Evolutionary conservation across 2,113 vertebrate species (phyloP), one percentile per base, ranked within the genome.

Genomic region (Dinomys branickii): DNA sequence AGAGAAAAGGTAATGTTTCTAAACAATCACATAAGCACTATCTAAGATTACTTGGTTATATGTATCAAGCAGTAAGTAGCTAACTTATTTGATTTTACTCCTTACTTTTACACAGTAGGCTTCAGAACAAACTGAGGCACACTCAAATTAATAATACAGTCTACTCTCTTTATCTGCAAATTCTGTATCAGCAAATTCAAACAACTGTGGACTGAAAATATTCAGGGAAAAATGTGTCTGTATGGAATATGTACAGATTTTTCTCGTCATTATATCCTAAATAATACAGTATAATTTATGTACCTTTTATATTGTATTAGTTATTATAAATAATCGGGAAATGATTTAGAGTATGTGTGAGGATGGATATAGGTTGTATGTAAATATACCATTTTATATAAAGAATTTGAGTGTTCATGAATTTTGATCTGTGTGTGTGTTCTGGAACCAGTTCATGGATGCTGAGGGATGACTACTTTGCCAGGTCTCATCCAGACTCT

Each of bases 21-120:
- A 91, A 91, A 84, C 17, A 94, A 96, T 85, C 84, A 96, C 30
- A 85, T 78, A 94, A 95, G 38, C 63, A 84, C n/a, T 87, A 13
- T 88, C 6, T 85, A 56, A 96, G 71, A 91, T 88, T 83, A 94
- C n/a, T 41, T 90, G 12, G 71, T 78, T 69, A 82, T 30, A 94
- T 1, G 78, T 52, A 38, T 86, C 44, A 84, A 95, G 85, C 16
- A 56, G 47, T 71, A 90, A 87, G 61, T 67, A 67, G 54, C 84
- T 92, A 96, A 94, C 19, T 56, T 67, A 89, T 35, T 86, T 69
- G 26, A 88, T 91, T 80, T 91, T 89, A 85, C 13, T 85, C 73
- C 24, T 94, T 88, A 89, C 54, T 85, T 93, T 96, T 88, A 93
- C 20, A 91, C n/a, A 83, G 24, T 24, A 85, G 35, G 8, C 52